phyloP scores from a whole-genome alignment of 2,113 vertebrate species.

The Ploceus nigricollis region DNA sequence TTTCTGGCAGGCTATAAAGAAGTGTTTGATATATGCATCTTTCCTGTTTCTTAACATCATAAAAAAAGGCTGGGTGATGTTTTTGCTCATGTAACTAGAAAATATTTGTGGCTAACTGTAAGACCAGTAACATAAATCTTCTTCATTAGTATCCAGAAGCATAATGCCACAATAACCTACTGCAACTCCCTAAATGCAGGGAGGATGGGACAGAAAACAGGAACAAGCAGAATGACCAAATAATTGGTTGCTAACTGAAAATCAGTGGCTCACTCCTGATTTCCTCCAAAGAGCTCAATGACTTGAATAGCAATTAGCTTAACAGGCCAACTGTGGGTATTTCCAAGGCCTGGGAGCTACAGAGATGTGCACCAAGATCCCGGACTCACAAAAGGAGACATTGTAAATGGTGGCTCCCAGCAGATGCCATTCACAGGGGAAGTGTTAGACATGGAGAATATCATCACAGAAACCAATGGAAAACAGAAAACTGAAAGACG shows the following conservation, averaged over 20 bases:
- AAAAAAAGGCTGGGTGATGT: neutral
- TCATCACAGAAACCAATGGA: neutral
- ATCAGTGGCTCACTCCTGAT: neutral
- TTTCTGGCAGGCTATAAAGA: slow-evolving; percentile 26
- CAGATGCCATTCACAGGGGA: neutral
- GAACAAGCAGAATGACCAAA: neutral
- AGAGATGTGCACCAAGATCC: neutral
- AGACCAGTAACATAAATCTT: neutral
- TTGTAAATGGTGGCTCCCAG: neutral
- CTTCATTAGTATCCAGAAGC: neutral
- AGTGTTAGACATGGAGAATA: neutral
- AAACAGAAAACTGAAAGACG: neutral
- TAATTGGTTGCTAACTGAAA: neutral
- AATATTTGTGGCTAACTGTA: neutral
- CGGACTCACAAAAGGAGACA: neutral
- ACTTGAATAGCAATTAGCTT: neutral
- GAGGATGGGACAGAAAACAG: neutral
- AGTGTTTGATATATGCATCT: neutral
- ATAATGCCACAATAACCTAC: neutral
- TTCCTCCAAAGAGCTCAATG: neutral
- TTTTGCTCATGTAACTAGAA: neutral
- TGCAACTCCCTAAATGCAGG: neutral
- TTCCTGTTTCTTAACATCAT: neutral
- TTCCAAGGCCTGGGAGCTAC: neutral
- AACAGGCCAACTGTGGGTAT: neutral